Base-by-base conservation (phyloP, 2,797 vertebrate species). In the Galagoides demidoff region DNA sequence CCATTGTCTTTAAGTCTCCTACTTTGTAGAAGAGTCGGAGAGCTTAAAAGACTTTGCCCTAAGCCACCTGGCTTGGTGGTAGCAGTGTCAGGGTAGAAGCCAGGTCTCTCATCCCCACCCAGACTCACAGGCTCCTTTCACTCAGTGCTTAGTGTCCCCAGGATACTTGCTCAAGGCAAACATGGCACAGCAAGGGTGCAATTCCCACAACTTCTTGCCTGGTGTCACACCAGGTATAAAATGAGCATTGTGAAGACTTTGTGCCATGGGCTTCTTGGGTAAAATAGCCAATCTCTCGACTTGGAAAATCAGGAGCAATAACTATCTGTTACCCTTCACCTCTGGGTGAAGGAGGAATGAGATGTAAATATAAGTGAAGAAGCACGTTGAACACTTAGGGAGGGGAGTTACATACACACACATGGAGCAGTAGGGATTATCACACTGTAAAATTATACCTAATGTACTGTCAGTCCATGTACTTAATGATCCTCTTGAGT, bases 221-320 rank as follows among this genome's bases (percentile, higher is more conserved):
- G 49, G 52, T 49, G 29, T 83, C 61, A 71, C 20, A 57, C 63
- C 22, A 10, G 81, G n/a, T 12, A 59, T 3, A 52, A 92, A 76
- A 57, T 2, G 16, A 82, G 23, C 31, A 9, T 37, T 31, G 27
- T 6, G 0, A 55, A 68, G 55, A 64, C 45, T 22, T 3, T 59
- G 43, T 79, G 66, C 3, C 63, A 13, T 16, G 49, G 59, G 45
- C 31, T 86, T 82, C 22, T 20, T 45, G 23, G 45, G 34, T 45
- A 20, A 89, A 71, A 57, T 31, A 85, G 3, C 10, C 31, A 73
- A 71, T 52, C 43, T 7, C 3, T 43, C 52, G 25, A 22, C 39
- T 73, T 66, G 10, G 85, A 79, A 86, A 92, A 45, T 31, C 68
- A 57, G 11, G 37, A 73, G 63, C 92, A 49, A 57, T 61, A 68